phyloP scores from a whole-genome alignment of 2,797 vertebrate genomes.

The Cyclura pinguis region DNA sequence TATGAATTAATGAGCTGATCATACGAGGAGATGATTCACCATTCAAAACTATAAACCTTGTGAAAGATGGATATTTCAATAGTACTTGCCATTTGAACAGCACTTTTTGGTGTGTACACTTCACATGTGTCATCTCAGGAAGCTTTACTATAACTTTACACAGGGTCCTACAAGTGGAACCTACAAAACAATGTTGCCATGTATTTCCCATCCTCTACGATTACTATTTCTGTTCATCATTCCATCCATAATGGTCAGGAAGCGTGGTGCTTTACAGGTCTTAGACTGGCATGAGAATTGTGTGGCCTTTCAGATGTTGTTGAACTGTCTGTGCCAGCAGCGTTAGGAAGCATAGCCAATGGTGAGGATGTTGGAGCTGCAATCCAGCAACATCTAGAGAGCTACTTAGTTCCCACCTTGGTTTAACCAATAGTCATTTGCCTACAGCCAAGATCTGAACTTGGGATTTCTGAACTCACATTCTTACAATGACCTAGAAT shows the following conservation, averaged over 20 bases:
- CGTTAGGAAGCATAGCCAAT: too few species aligned
- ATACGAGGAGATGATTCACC: neutral
- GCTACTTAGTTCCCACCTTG: neutral
- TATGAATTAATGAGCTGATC: neutral
- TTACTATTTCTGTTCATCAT: neutral
- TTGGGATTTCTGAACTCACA: neutral
- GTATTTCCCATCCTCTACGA: neutral
- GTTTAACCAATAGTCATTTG: neutral
- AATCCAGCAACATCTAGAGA: too few species aligned
- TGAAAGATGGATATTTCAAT: neutral
- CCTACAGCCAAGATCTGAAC: neutral
- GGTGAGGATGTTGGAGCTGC: too few species aligned
- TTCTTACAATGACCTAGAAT: neutral
- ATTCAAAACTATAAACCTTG: constrained; percentile 1
- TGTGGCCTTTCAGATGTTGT: too few species aligned
- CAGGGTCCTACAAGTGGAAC: neutral
- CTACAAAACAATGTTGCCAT: neutral
- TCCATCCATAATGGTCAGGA: neutral
- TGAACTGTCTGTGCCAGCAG: neutral
- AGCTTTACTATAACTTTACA: neutral
- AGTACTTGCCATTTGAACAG: neutral
- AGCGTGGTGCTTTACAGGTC: too few species aligned
- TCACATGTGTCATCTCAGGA: neutral
- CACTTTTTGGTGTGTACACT: neutral
- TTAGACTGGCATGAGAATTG: neutral